phyloP scores from a whole-genome alignment of 2,888 invertebrate genomes.

The Caenorhabditis zanzibari region DNA sequence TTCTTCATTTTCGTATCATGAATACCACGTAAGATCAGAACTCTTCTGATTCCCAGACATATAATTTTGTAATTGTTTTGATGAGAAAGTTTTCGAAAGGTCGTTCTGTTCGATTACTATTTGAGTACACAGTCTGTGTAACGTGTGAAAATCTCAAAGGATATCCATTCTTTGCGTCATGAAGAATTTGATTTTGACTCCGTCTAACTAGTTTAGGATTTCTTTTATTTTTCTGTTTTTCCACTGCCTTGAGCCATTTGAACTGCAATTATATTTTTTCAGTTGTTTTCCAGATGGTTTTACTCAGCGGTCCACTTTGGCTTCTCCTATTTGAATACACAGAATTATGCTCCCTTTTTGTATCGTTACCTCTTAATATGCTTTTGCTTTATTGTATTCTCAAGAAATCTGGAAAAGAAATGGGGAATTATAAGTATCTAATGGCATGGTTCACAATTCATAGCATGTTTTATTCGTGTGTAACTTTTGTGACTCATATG shows the following conservation, averaged over 20 bases:
- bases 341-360: constrained; percentile 10
- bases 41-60: no score
- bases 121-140: neutral
- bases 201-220: neutral
- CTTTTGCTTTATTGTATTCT: constrained; percentile 42
- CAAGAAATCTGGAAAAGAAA: constrained; percentile 44
- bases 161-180: constrained; percentile 2
- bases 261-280: neutral
- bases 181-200: neutral
- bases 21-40: no score
- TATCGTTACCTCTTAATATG: constrained; percentile 36
- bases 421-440: constrained; percentile 43
- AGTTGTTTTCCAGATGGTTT: constrained; percentile 19
- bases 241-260: neutral
- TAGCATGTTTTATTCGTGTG: constrained; percentile 43
- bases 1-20: neutral
- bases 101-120: neutral
- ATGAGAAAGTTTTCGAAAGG: neutral
- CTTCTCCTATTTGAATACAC: constrained; percentile 19
- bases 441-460: constrained; percentile 49
- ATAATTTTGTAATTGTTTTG: no score
- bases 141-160: neutral
- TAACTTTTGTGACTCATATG: constrained; percentile 43
- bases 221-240: neutral
- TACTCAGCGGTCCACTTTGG: constrained; percentile 31